These are phyloP conservation scores for Dasypogon diadema DNA, from an alignment of 2,888 invertebrate species.

Conservation along the genomic window DNA sequence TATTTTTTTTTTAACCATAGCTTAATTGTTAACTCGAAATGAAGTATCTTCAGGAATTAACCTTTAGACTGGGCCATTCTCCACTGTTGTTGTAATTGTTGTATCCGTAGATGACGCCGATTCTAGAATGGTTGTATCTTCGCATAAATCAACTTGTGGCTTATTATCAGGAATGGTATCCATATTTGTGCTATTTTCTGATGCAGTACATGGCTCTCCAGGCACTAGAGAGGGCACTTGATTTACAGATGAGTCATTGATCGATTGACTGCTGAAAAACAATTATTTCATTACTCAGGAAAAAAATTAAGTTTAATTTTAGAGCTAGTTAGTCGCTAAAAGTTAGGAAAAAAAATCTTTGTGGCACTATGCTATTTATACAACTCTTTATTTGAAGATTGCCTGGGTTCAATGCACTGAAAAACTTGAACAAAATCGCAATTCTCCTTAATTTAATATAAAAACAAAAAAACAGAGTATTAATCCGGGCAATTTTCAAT, in stretches of 20 bases:
- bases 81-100: neutral
- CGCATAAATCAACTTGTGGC: slow-evolving; percentile 5
- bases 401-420: too few relatives aligned
- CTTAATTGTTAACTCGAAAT: slow-evolving; percentile 39
- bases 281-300: too few relatives aligned
- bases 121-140: neutral
- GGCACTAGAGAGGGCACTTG: neutral
- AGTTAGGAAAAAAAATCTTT: too few relatives aligned
- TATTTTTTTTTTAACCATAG: neutral
- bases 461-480: too few relatives aligned
- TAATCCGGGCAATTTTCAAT: too few relatives aligned
- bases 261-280: neutral
- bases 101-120: neutral
- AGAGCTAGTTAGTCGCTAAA: too few relatives aligned
- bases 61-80: slow-evolving; percentile 35
- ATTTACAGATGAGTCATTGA: neutral
- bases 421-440: too few relatives aligned
- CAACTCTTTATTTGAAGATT: too few relatives aligned
- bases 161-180: slow-evolving; percentile 22
- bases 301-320: neutral
- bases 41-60: slow-evolving; percentile 5
- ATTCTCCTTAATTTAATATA: too few relatives aligned
- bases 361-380: too few relatives aligned
- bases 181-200: slow-evolving; percentile 25
- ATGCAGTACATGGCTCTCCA: slow-evolving; percentile 6